Percentiles rank a stretch among this genome's conserved stretches.
phyloP scores from a whole-genome alignment of 2,888 invertebrate genomes.

The Stictocephala bisonia region DNA sequence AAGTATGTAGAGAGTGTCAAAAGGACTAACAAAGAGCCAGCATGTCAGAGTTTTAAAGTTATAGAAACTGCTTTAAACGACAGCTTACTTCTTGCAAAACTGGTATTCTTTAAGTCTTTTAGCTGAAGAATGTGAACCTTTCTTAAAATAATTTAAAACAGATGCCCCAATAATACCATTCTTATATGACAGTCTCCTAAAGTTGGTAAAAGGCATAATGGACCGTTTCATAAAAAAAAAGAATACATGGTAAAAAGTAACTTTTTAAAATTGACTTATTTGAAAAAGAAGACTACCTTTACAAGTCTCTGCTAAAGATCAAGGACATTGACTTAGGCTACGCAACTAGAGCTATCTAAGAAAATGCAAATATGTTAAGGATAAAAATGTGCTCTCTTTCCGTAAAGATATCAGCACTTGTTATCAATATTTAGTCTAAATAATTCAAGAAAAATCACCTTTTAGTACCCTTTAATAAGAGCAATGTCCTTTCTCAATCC shows the following conservation, averaged over 20 bases:
- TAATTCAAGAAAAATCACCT: constrained; percentile 1
- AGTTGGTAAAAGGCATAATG: constrained; percentile 1
- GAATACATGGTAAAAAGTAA: neutral
- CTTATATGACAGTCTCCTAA: neutral
- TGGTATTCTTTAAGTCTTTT: neutral
- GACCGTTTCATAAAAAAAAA: constrained; percentile 1
- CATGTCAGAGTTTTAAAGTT: neutral
- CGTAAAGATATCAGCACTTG: constrained; percentile 20
- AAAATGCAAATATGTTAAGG: neutral
- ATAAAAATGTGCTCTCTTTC: neutral
- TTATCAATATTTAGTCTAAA: neutral
- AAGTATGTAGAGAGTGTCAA: neutral
- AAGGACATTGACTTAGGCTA: constrained; percentile 22
- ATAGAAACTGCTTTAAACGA: neutral
- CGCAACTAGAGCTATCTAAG: constrained; percentile 3
- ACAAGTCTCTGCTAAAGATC: neutral
- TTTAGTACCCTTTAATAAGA: constrained; percentile 20
- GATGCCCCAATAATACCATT: neutral
- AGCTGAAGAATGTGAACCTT: constrained; percentile 2
- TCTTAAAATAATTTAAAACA: neutral
- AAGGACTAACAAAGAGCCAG: constrained; percentile 2
- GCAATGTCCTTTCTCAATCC: constrained; percentile 9
- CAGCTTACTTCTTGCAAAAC: neutral
- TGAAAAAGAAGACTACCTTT: constrained; percentile 9
- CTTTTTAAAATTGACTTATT: neutral